Conservation (phyloP, 2,888 invertebrate genomes). For the Rotaria macrura region DNA sequence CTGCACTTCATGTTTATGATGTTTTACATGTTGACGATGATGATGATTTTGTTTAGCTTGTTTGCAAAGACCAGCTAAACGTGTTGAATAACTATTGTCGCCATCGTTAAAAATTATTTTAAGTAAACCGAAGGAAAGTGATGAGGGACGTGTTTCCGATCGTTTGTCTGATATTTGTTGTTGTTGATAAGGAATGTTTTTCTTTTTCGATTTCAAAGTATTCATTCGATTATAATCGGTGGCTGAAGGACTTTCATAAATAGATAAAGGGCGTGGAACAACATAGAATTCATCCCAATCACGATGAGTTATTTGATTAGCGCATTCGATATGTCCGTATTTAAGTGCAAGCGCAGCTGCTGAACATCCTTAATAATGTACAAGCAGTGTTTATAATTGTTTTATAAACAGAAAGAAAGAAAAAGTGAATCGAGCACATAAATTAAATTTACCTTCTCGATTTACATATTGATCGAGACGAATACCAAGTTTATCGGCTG, state of each 20-base stretch:
- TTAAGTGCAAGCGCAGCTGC: slow-evolving; percentile 5
- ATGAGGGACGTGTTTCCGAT: neutral
- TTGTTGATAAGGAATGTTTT: neutral
- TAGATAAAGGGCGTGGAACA: slow-evolving; percentile 5
- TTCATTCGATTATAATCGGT: neutral
- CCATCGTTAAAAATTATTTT: slow-evolving; percentile 13
- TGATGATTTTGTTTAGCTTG: neutral
- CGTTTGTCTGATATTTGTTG: too few species aligned
- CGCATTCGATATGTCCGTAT: slow-evolving; percentile 13
- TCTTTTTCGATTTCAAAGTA: neutral
- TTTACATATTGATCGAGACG: neutral
- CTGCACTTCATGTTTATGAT: neutral
- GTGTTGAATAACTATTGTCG: neutral
- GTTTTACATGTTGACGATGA: neutral
- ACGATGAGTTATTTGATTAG: slow-evolving; percentile 15
- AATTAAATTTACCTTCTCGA: neutral
- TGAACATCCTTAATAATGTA: neutral
- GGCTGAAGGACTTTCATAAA: neutral
- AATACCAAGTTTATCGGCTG: neutral
- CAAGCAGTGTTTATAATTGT: too few species aligned
- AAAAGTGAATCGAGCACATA: neutral
- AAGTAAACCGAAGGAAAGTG: neutral
- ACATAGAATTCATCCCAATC: slow-evolving; percentile 15
- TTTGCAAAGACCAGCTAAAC: neutral
- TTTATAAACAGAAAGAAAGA: too few species aligned